phyloP scores from a whole-genome alignment of 1,140 invertebrate species.

The Hydropsyche tenuis region DNA sequence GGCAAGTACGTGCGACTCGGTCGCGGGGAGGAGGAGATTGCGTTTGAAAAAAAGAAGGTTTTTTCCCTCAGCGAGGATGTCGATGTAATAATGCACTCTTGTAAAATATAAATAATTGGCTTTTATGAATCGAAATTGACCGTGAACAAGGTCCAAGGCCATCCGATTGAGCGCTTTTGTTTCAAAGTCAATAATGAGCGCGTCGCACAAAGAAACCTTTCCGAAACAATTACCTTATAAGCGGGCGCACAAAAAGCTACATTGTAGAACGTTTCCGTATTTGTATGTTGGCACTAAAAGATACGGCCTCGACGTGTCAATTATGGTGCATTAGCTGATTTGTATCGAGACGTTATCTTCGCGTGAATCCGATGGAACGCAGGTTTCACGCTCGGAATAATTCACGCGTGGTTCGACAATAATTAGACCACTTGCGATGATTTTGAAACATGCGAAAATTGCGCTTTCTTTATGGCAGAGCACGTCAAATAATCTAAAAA shows the following conservation, averaged over 20 bases:
- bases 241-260: too few species aligned
- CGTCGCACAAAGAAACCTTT: not conserved
- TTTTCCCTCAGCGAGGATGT: conserved; percentile 16
- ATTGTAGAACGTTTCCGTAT: too few species aligned
- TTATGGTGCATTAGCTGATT: too few species aligned
- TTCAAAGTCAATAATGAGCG: not conserved
- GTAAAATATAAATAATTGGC: conserved; percentile 29
- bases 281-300: too few species aligned
- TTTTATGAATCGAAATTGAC: conserved; percentile 23
- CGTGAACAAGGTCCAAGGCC: not conserved
- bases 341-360: too few species aligned
- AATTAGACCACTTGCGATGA: not conserved
- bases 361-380: too few species aligned
- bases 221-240: not conserved
- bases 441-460: not conserved
- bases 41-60: not conserved
- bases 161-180: not conserved
- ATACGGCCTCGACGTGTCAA: too few species aligned
- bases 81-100: conserved; percentile 2
- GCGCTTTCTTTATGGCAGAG: not conserved
- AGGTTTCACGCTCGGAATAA: too few species aligned
- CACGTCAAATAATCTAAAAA: not conserved
- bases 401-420: too few species aligned
- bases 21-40: not conserved
- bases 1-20: too few species aligned